These are phyloP conservation scores for Procavia capensis DNA, from an alignment of 2,113 vertebrate genomes.

Conservation along the genomic window DNA sequence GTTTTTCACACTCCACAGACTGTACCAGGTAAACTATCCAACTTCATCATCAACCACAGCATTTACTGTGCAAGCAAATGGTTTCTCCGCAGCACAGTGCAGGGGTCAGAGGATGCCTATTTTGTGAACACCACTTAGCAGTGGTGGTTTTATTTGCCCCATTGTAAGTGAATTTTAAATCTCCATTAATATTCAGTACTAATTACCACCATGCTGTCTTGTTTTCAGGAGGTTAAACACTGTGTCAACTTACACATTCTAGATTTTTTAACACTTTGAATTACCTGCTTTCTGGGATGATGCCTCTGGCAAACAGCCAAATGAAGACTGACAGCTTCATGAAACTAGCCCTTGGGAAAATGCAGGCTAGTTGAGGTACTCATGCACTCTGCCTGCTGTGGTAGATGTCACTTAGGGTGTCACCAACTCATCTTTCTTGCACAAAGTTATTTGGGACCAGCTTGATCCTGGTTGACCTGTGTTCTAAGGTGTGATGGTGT, in stretches of 20 bases:
- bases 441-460: not conserved
- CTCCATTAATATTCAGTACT: conserved; percentile 59
- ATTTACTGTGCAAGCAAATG: conserved; percentile 49
- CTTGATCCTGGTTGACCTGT: not conserved
- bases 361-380: not conserved
- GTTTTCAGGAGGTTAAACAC: conserved; percentile 65
- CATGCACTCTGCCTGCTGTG: not conserved
- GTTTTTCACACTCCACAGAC: conserved; percentile 9
- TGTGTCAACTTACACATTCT: conserved; percentile 33
- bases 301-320: not conserved
- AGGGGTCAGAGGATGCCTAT: not conserved
- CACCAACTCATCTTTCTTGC: not conserved
- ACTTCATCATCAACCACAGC: conserved; percentile 37
- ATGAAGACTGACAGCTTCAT: not conserved
- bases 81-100: not conserved
- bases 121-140: conserved; percentile 35
- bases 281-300: conserved; percentile 23
- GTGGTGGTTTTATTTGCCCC: not conserved
- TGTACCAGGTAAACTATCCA: conserved; percentile 50
- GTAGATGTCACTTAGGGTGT: not conserved
- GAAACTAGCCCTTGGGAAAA: not conserved
- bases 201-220: conserved; percentile 24
- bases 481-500: not conserved
- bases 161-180: conserved; percentile 62
- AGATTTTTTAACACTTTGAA: conserved; percentile 56